Evolutionary conservation across 2,888 invertebrate species (phyloP), one percentile per base, ranked within the genome.

Genomic region (Choristoneura rosaceana): DNA sequence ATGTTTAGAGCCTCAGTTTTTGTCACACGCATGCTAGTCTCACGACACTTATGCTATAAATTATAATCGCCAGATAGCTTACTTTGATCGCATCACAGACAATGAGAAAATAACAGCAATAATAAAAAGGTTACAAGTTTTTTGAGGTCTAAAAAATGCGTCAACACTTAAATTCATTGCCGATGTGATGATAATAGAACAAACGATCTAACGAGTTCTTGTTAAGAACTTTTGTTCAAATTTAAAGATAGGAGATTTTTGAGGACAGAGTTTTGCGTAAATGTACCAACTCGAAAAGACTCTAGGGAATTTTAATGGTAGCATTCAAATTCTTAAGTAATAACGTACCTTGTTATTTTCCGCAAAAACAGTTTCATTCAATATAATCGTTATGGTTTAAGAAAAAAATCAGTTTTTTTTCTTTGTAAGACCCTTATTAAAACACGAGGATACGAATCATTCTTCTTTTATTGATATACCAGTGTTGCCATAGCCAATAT

Each of bases 1-100:
- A 69, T 75, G 74, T 71, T 71, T 65, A 50, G 15, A 70, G 70
- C 52, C 62, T n/a, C 62, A n/a, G 58, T 75, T 74, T 71, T 71
- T 71, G 62, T 68, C 61, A 61, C 58, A 61, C 65, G 63, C 50
- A 61, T 33, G 62, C 41, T 45, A 41, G 65, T 61, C 73, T 58
- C 71, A 71, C 71, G 67, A 63, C 38, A 71, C 55, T 25, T 63
- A 9, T 12, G 25, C 17, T 47, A 58, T 38, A 33, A 67, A 68
- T 41, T 71, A 50, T 71, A 58, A 67, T 71, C 45, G 47, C 41
- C 41, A 55, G 62, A 71, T 67, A 71, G 50, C 62, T 68, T 68
- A 71, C 67, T 71, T 71, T 25, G 50, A 59, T 59, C 38, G 41
- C 52, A 12, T 67, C 55, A 58, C 14, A 61, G 33, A 43, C n/a